phyloP scores from a whole-genome alignment of 2,888 invertebrate species.

The Leucania comma region DNA sequence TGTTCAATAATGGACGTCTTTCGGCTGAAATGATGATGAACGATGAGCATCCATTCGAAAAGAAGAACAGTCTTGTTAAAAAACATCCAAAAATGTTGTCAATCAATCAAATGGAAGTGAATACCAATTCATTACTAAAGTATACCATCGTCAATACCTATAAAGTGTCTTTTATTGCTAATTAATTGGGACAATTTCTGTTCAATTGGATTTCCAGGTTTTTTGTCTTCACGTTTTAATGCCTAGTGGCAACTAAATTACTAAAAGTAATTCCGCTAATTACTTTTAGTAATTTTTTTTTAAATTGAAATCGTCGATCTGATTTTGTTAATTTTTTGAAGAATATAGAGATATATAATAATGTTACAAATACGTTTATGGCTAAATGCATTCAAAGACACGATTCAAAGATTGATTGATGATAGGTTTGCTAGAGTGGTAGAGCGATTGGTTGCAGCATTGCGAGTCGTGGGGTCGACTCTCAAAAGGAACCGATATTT shows the following conservation, averaged over 20 bases:
- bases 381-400: not conserved
- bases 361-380: not conserved
- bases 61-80: not conserved
- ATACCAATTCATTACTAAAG: slow-evolving; percentile 6
- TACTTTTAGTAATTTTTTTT: too few relatives aligned
- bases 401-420: not conserved
- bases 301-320: not conserved
- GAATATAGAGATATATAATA: not conserved
- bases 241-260: not conserved
- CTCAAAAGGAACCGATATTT: too few relatives aligned
- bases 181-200: slow-evolving; percentile 10
- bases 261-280: too few relatives aligned
- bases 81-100: not conserved
- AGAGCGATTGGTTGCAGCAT: too few relatives aligned
- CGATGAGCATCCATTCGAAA: too few relatives aligned
- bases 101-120: slow-evolving; percentile 2
- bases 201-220: not conserved
- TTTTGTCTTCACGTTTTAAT: not conserved
- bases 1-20: too few relatives aligned
- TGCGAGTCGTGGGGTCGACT: too few relatives aligned
- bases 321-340: not conserved
- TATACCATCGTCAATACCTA: not conserved
- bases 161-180: slow-evolving; percentile 9
- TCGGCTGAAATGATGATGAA: too few relatives aligned
- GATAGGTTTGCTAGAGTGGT: too few relatives aligned